These are phyloP conservation scores for Gavialis gangeticus DNA, from an alignment of 2,113 vertebrate species.

Conservation along the genomic window DNA sequence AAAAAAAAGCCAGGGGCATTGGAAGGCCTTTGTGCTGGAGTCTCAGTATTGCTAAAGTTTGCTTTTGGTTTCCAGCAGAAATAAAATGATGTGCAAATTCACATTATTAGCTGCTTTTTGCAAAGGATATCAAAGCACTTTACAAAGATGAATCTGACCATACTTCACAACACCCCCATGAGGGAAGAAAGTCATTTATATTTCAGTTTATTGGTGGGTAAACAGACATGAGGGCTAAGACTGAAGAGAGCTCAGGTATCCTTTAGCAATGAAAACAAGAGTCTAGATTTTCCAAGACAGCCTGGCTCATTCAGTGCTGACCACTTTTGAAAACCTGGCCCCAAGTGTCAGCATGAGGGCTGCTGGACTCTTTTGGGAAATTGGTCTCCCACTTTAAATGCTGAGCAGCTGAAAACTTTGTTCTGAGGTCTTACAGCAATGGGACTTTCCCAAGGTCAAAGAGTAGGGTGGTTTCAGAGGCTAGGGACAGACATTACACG, in stretches of 20 bases:
- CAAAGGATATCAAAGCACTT: not conserved
- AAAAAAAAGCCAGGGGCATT: not conserved
- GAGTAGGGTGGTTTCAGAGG: not conserved
- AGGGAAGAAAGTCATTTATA: not conserved
- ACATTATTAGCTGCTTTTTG: not conserved
- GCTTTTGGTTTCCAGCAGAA: not conserved
- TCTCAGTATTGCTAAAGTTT: not conserved
- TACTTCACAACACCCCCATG: not conserved
- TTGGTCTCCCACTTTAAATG: not conserved
- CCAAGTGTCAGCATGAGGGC: not conserved
- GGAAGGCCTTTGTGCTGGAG: not conserved
- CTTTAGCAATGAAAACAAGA: not conserved
- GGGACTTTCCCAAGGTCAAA: not conserved
- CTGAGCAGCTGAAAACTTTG: conserved; percentile 10
- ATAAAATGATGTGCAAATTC: not conserved
- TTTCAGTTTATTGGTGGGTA: not conserved
- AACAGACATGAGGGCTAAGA: not conserved
- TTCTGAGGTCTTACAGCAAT: not conserved
- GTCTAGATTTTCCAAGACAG: not conserved
- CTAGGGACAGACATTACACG: no score
- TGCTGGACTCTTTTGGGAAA: not conserved
- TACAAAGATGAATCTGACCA: not conserved
- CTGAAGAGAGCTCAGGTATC: not conserved
- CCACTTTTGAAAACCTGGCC: not conserved
- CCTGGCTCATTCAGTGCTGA: not conserved